These are phyloP conservation scores for Etheostoma cragini DNA, from an alignment of 2,113 vertebrate genomes.

Conservation along the genomic window DNA sequence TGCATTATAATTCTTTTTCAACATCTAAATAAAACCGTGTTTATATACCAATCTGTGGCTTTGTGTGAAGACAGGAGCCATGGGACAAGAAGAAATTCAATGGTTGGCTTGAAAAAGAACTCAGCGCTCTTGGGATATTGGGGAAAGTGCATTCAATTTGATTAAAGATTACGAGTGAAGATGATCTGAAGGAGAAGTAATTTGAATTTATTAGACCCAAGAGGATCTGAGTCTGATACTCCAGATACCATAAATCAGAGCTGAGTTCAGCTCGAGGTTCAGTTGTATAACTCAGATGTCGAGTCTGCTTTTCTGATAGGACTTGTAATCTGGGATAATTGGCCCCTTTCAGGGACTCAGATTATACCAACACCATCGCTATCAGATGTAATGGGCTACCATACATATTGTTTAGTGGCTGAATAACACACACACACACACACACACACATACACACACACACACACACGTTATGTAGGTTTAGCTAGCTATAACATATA, in stretches of 20 bases:
- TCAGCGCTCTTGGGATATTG: neutral
- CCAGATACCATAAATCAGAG: slow-evolving; percentile 34
- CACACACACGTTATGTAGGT: neutral
- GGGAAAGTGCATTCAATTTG: slow-evolving; percentile 28
- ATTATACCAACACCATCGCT: slow-evolving; percentile 61
- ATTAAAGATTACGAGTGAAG: slow-evolving; percentile 42
- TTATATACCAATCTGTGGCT: neutral
- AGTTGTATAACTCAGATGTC: slow-evolving; percentile 60
- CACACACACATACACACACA: neutral
- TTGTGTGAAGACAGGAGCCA: neutral
- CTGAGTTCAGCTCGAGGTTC: slow-evolving; percentile 56
- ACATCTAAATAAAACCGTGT: neutral
- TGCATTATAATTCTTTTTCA: neutral
- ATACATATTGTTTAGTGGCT: slow-evolving; percentile 9
- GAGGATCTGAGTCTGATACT: slow-evolving; percentile 24
- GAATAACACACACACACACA: slow-evolving; percentile 1
- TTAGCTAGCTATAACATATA: neutral
- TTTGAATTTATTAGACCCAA: slow-evolving; percentile 45
- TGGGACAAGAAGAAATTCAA: neutral
- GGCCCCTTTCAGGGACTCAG: slow-evolving; percentile 63
- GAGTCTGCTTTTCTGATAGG: slow-evolving; percentile 53
- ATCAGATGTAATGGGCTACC: slow-evolving; percentile 39
- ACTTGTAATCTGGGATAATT: slow-evolving; percentile 79
- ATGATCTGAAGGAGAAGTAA: slow-evolving; percentile 53
- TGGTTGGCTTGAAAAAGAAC: slow-evolving; percentile 15